Evolutionary conservation across 2,113 vertebrate genomes (phyloP), one percentile per base, ranked within the genome.

Genomic region (Xiphias gladius): DNA sequence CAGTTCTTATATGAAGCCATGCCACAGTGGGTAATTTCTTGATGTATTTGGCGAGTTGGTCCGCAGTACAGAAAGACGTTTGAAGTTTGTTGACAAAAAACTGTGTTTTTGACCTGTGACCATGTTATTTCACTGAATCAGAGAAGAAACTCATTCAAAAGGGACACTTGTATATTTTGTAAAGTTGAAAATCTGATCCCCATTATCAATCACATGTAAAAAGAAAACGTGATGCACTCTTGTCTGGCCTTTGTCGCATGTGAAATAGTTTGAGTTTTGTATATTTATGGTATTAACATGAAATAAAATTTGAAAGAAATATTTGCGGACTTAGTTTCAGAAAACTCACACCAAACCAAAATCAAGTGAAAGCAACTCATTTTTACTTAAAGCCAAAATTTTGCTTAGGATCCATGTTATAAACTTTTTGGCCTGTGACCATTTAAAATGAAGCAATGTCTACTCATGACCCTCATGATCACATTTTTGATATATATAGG

Each of bases 261-360:
- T 98, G 95, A 91, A 95, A 95, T 98, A 97, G 96, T 94, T 97
- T 96, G 94, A 96, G 95, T 98, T 99, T 98, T 98, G 95, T 98
- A 98, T 98, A 99, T 99, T 99, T 99, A 99, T 99, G 97, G 97
- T 99, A 97, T 97, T 97, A 97, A 97, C 95, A 96, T 94, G 91
- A 94, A 96, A 97, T 95, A 94, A 96, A 96, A 94, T 91, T 90
- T 93, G 72, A 95, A 94, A 89, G 74, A 94, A 92, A 91, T 68
- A 5, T 41, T 39, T 76, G 66, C 79, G 48, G 46, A 26, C 26
- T 72, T 83, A 8, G 39, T 76, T 71, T 73, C 12, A 72, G 26
- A 39, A 63, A 39, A 17, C n/a, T n/a, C n/a, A n/a, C n/a, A n/a
- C n/a, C n/a, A n/a, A n/a, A n/a, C 39, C 20, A 13, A 22, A 50